A percentile compares a stretch with the other conserved stretches of the same genome.
These are phyloP conservation scores for Cyprinodon tularosa DNA, from an alignment of 2,113 vertebrate genomes.

Conservation along the genomic window DNA sequence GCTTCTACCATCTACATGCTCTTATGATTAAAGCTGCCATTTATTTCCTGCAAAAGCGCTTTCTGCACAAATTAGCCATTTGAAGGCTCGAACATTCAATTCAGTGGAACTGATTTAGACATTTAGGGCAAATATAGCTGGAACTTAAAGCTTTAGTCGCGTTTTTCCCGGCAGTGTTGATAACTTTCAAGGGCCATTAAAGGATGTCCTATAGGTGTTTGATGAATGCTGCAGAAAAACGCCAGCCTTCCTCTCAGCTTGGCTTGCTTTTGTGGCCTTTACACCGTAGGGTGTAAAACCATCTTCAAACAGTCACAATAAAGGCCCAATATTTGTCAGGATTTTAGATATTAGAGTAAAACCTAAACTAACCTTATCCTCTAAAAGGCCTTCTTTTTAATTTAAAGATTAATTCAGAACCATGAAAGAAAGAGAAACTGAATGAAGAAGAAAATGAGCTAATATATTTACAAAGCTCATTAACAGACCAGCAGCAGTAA, in stretches of 20 bases:
- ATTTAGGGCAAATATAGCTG: slow-evolving; percentile 79
- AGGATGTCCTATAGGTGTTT: slow-evolving; percentile 31
- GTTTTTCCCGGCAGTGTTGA: slow-evolving; percentile 76
- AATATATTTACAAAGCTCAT: too few relatives aligned
- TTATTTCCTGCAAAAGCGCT: slow-evolving; percentile 80
- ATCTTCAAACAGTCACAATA: too few relatives aligned
- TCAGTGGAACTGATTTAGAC: slow-evolving; percentile 83
- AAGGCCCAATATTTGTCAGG: too few relatives aligned
- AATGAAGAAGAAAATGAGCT: too few relatives aligned
- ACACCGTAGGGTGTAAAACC: neutral
- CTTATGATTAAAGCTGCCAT: slow-evolving; percentile 82
- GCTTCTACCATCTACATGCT: slow-evolving; percentile 79
- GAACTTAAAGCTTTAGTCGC: slow-evolving; percentile 79
- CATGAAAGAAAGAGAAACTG: too few relatives aligned
- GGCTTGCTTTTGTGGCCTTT: neutral
- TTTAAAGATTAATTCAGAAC: too few relatives aligned
- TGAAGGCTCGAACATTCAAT: slow-evolving; percentile 82
- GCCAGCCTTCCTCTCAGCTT: neutral
- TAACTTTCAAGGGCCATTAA: slow-evolving; percentile 74
- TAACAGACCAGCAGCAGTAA: too few relatives aligned
- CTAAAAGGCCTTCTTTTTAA: too few relatives aligned
- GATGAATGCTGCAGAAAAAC: slow-evolving; percentile 48
- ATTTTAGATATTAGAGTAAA: too few relatives aligned
- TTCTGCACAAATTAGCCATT: slow-evolving; percentile 83
- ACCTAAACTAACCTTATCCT: too few relatives aligned